phyloP scores from a whole-genome alignment of 2,113 vertebrate species.

The Heterochromis multidens region DNA sequence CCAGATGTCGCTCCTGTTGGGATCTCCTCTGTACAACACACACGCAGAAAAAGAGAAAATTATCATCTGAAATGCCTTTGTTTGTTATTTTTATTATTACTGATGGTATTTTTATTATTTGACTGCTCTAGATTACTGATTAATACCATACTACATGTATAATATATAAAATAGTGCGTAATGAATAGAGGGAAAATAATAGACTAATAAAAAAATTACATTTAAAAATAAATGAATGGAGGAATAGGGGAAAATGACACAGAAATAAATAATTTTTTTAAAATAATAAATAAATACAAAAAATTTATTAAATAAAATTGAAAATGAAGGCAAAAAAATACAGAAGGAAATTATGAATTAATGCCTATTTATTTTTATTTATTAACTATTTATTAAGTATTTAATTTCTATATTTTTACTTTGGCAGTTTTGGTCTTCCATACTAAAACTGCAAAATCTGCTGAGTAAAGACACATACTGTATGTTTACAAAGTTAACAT shows the following conservation, averaged over 20 bases:
- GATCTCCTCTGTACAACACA: slow-evolving; percentile 82
- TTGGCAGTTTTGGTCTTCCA: too few relatives aligned
- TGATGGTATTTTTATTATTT: background rate
- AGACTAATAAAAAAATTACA: background rate
- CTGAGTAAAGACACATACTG: too few relatives aligned
- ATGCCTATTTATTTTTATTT: background rate
- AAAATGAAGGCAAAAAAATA: background rate
- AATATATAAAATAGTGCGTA: background rate
- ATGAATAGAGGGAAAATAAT: background rate
- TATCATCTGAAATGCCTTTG: background rate
- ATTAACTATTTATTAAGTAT: background rate
- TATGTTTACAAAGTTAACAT: too few relatives aligned
- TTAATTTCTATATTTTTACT: too few relatives aligned
- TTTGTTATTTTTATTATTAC: background rate
- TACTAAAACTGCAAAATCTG: too few relatives aligned
- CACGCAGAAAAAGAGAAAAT: background rate
- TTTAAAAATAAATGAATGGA: background rate
- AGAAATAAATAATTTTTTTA: background rate
- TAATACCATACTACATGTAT: background rate
- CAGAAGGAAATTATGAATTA: background rate
- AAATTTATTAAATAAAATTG: background rate
- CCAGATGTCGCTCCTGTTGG: slow-evolving; percentile 94
- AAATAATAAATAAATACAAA: background rate
- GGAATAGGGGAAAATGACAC: too few relatives aligned
- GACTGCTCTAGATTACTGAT: background rate